Evolutionary conservation across 2,888 invertebrate species (phyloP), one percentile per base, ranked within the genome.

Genomic region (Lordiphosa andalusiaca): DNA sequence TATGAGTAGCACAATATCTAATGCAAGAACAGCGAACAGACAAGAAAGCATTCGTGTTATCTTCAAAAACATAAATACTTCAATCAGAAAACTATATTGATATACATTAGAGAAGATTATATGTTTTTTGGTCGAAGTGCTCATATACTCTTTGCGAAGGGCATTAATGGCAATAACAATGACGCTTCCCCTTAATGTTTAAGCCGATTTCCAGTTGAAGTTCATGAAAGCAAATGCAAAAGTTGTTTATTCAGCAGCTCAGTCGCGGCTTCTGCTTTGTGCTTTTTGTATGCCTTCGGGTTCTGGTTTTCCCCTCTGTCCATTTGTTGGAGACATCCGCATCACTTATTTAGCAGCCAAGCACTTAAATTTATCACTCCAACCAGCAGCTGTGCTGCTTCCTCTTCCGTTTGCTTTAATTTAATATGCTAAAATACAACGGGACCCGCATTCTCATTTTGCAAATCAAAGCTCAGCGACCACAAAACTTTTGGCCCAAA

Each of bases 371-470:
- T 76, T 76, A 77, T 77, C 82, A 71, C 77, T 73, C 77, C 50
- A 51, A 54, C 49, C 59, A 63, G 33, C 41, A 9, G 25, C 23
- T 23, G 62, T 53, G 47, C 44, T 48, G 55, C 13, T 16, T 44
- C 56, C 62, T 61, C 50, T 47, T 67, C 73, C 76, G 73, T 80
- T 84, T 65, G 69, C 77, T 69, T 76, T 81, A 81, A 77, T 77
- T 81, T 84, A 77, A 81, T 81, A 77, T 77, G 77, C 84, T 84
- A 81, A 77, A 84, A 84, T 84, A 83, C 63, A 66, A 46, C 66
- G 67, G 67, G 55, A 44, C 66, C 68, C 69, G 61, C 68, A 71
- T 65, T 63, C 61, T 46, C 57, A 82, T 70, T 55, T 67, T 57
- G 72, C 67, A 69, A 78, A 74, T 83, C 77, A 84, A 68, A 77